Evolutionary conservation across 2,888 invertebrate species (phyloP).

Genomic region (Cancer borealis): DNA sequence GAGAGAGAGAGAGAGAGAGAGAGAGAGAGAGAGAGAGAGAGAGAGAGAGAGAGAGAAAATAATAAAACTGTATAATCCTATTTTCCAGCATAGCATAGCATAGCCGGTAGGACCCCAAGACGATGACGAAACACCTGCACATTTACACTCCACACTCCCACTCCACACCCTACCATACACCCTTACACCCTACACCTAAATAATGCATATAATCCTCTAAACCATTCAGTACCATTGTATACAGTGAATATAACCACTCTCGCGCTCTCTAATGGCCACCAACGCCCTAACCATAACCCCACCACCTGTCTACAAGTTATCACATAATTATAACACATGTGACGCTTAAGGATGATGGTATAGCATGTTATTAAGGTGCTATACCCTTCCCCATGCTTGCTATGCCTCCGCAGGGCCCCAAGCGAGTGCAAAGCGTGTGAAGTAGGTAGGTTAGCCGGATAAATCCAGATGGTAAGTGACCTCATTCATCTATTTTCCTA

Average conservation of each 20-base stretch:
- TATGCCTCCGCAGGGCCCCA: neutral
- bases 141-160: neutral
- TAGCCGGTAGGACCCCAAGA: neutral
- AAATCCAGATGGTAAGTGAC: conserved; percentile 33
- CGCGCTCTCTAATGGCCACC: neutral
- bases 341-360: too few species aligned
- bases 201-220: neutral
- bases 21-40: neutral
- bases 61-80: neutral
- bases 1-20: neutral
- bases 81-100: neutral
- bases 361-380: too few species aligned
- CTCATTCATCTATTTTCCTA: neutral
- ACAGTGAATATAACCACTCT: neutral
- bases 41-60: too few species aligned
- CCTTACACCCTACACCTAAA: neutral
- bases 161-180: neutral
- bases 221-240: too few species aligned
- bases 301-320: neutral
- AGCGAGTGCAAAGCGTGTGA: neutral
- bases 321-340: too few species aligned
- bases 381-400: neutral
- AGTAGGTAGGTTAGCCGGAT: neutral
- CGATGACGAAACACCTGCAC: neutral
- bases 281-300: neutral